phyloP scores from a whole-genome alignment of 92 coral and sea anemone species.

The Epizoanthus illoricatus region DNA sequence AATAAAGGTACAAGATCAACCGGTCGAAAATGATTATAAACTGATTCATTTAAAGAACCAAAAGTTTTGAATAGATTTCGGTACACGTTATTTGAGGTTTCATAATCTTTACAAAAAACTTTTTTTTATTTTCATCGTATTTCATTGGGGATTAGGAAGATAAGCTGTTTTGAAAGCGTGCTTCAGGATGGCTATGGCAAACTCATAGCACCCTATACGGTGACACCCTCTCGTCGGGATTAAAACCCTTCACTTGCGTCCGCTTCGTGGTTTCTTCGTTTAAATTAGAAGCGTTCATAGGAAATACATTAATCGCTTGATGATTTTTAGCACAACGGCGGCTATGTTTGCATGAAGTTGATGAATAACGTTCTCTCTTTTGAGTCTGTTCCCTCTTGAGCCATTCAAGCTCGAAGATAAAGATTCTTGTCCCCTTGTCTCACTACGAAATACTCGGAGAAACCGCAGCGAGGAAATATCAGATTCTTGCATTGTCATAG shows the following conservation, averaged over 20 bases:
- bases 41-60: constrained; percentile 20
- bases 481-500: too few relatives aligned
- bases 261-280: constrained; percentile 1
- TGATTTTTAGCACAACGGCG: not conserved
- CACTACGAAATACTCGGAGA: too few relatives aligned
- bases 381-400: too few relatives aligned
- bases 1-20: not conserved
- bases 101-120: not conserved
- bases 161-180: not conserved
- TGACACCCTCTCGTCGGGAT: not conserved
- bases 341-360: not conserved
- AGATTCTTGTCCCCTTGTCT: too few relatives aligned
- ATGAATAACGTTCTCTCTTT: not conserved
- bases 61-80: constrained; percentile 9
- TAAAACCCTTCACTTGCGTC: not conserved
- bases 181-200: too few relatives aligned
- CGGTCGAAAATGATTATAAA: constrained; percentile 22
- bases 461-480: too few relatives aligned
- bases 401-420: too few relatives aligned
- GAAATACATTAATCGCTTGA: not conserved
- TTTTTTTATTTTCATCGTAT: not conserved
- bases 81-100: not conserved
- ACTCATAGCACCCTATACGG: too few relatives aligned
- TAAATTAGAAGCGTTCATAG: constrained; percentile 2
- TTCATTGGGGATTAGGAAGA: constrained; percentile 4